phyloP scores from a whole-genome alignment of 2,797 vertebrate species.

The Falco peregrinus region DNA sequence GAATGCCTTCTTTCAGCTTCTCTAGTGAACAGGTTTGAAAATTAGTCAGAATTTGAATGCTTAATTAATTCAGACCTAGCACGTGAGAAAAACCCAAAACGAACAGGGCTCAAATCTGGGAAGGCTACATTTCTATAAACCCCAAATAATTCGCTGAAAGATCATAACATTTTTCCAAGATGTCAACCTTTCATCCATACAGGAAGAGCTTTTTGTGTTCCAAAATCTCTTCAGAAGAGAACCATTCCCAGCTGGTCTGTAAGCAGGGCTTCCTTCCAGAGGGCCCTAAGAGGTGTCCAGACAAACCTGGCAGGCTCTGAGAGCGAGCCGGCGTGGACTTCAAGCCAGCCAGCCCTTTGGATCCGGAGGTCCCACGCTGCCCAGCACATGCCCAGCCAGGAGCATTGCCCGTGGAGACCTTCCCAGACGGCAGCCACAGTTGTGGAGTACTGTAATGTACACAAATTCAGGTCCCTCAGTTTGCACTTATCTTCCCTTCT shows the following conservation, averaged over 20 bases:
- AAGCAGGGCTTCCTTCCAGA: not conserved
- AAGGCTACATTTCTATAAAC: not conserved
- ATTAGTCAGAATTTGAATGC: slow-evolving; percentile 30
- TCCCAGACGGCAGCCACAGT: rapidly evolving
- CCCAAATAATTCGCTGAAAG: not conserved
- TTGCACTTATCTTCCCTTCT: not conserved
- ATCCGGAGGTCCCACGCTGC: not conserved
- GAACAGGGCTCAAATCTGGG: not conserved
- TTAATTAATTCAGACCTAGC: slow-evolving; percentile 15
- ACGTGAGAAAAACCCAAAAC: not conserved
- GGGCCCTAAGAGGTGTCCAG: rapidly evolving
- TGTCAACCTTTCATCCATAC: not conserved
- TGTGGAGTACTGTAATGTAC: rapidly evolving
- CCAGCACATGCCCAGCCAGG: not conserved
- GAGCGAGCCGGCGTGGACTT: not conserved
- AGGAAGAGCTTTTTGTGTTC: not conserved
- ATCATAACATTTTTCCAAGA: not conserved
- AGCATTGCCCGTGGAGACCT: not conserved
- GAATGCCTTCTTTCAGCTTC: slow-evolving; percentile 28
- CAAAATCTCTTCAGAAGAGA: not conserved
- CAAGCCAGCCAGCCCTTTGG: not conserved
- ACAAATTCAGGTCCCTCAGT: not conserved
- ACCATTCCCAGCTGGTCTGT: not conserved
- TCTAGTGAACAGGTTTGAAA: slow-evolving; percentile 12
- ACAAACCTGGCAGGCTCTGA: rapidly evolving